A percentile compares a stretch with the other conserved stretches of the same genome.
phyloP scores from a whole-genome alignment of 2,797 vertebrate species.

The Cossypha dichroa region DNA sequence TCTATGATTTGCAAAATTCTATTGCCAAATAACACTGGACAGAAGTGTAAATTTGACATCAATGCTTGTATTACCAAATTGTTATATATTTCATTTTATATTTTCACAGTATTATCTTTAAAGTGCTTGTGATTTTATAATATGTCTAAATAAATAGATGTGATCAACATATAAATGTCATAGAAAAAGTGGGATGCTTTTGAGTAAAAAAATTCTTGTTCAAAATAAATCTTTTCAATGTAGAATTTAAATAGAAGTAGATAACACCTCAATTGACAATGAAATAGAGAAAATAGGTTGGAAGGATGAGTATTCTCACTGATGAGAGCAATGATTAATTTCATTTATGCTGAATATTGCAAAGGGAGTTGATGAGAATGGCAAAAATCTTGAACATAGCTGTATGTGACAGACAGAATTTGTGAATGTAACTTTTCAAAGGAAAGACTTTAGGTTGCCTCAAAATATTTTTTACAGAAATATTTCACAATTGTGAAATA shows the following conservation, averaged over 20 bases:
- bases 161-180: neutral
- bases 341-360: neutral
- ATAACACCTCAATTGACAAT: neutral
- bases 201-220: neutral
- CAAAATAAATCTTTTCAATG: neutral
- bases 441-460: neutral
- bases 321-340: neutral
- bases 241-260: neutral
- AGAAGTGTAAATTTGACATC: neutral
- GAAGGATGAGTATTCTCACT: neutral
- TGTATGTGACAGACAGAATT: neutral
- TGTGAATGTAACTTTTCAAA: neutral
- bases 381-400: neutral
- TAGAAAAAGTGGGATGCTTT: neutral
- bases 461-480: neutral
- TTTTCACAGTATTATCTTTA: neutral
- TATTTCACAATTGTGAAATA: neutral
- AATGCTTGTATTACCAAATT: neutral
- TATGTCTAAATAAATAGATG: neutral
- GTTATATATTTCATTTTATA: neutral
- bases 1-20: neutral
- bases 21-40: neutral
- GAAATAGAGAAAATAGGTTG: neutral
- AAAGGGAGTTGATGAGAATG: neutral
- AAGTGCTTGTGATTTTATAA: neutral